Evolutionary conservation across 2,797 vertebrate species (phyloP), one percentile per base, ranked within the genome.

Genomic region (Thaleichthys pacificus): DNA sequence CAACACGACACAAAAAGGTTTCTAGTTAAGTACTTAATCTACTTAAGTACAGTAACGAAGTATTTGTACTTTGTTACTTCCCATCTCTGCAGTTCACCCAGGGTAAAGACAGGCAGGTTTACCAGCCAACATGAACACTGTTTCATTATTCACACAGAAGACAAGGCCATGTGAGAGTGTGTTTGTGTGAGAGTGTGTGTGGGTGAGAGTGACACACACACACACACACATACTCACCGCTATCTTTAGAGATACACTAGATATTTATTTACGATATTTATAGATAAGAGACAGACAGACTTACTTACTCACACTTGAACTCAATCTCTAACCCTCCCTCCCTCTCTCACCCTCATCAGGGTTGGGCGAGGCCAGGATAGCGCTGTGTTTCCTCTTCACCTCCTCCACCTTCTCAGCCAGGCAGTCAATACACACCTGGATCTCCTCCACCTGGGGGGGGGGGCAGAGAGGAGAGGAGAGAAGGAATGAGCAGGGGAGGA

Each of bases 371-470:
- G 96, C 96, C 0, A 98, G 94, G 81, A 98, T 98, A 88, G 96
- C 95, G 0, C 96, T 97, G 89, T 98, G 97, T 82, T 97, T 97
- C 88, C 95, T 93, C 86, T 98, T 99, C 85, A 99, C 96, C 89
- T 99, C 97, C 77, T 98, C 96, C 71, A 99, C 97, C 0, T 97
- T 98, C 88, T 98, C 97, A 0, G 95, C 93, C 73, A 98, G 93
- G 73, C 96, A 95, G 84, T 98, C 96, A 1, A 97, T 98, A 85
- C 94, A 97, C 51, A 95, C 94, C 1, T 95, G 94, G 76, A 98
- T 98, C 92, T 98, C 97, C 82, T 98, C 97, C 86, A 98, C 97
- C 97, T 98, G 82, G 15, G 75, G 72, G 35, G 28, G 60, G 69
- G 42, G 11, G 68, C 1, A 61, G 65, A 62, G 0, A 4, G 6